A percentile compares a stretch with the other conserved stretches of the same genome.
phyloP scores from a whole-genome alignment of 1,140 invertebrate genomes.

The Caenorhabditis inopinata region DNA sequence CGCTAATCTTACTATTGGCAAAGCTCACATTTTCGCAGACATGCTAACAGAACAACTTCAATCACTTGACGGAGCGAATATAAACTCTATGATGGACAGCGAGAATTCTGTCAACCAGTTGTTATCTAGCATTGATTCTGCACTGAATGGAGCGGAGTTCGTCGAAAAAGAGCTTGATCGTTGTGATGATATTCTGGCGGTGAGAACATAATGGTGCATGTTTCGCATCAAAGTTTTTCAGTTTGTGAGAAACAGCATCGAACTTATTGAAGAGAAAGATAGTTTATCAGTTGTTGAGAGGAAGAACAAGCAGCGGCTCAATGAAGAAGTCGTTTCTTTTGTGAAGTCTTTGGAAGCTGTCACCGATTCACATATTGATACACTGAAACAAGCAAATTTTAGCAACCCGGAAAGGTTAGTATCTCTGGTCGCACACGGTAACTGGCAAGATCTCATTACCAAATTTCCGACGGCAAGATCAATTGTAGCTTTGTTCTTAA shows the following conservation, averaged over 20 bases:
- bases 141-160: constrained; percentile 76
- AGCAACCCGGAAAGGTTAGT: constrained; percentile 46
- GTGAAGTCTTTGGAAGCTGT: constrained; percentile 72
- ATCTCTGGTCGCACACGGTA: too few relatives aligned
- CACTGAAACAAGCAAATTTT: constrained; percentile 40
- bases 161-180: constrained; percentile 76
- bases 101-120: constrained; percentile 76
- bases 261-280: constrained; percentile 88
- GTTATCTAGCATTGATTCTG: constrained; percentile 81
- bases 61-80: constrained; percentile 77
- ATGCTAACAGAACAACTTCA: constrained; percentile 78
- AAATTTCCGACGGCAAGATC: too few relatives aligned
- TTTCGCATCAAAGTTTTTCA: constrained; percentile 63
- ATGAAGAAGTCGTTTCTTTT: constrained; percentile 73
- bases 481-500: too few relatives aligned
- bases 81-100: constrained; percentile 50
- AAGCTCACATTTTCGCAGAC: constrained; percentile 83
- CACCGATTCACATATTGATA: constrained; percentile 41
- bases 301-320: constrained; percentile 78
- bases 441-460: too few relatives aligned
- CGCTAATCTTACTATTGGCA: constrained; percentile 79
- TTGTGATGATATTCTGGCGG: constrained; percentile 77
- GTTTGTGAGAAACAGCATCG: constrained; percentile 80
- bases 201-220: not conserved
- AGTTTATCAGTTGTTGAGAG: constrained; percentile 82